These are phyloP conservation scores for Merodon equestris DNA, from an alignment of 2,888 invertebrate genomes.

Conservation along the genomic window DNA sequence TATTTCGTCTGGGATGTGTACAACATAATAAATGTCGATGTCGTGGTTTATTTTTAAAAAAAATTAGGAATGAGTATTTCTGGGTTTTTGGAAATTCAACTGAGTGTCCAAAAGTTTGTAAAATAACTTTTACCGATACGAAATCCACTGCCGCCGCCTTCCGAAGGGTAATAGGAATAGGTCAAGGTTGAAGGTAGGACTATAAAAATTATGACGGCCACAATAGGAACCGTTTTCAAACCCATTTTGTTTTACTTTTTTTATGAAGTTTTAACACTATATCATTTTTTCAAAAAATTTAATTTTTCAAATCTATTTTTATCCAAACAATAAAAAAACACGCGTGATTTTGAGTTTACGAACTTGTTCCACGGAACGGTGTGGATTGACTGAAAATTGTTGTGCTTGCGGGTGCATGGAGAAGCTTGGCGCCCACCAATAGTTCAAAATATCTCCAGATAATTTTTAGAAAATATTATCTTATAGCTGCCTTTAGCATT, in stretches of 20 bases:
- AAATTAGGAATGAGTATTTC: neutral
- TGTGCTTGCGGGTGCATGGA: constrained; percentile 40
- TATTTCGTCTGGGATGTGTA: constrained; percentile 9
- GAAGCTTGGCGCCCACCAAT: neutral
- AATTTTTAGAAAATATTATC: neutral
- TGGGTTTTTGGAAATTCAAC: constrained; percentile 17
- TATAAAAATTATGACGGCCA: constrained; percentile 6
- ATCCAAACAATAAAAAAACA: constrained; percentile 26
- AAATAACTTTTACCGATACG: constrained; percentile 46
- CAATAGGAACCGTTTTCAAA: neutral
- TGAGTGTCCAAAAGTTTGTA: constrained; percentile 14
- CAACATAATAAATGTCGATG: neutral
- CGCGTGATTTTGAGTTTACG: constrained; percentile 6
- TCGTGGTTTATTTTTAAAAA: constrained; percentile 51
- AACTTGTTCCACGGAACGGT: constrained; percentile 43
- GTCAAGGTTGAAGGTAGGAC: constrained; percentile 7
- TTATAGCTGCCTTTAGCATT: too few species aligned
- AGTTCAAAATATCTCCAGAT: constrained; percentile 27
- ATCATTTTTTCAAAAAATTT: constrained; percentile 14
- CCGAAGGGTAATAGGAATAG: constrained; percentile 44
- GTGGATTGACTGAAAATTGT: constrained; percentile 41
- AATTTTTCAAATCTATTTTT: constrained; percentile 40
- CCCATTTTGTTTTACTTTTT: constrained; percentile 28
- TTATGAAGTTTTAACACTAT: neutral
- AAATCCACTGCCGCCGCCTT: constrained; percentile 20